Evolutionary conservation across 2,888 invertebrate genomes (phyloP), one percentile per base, ranked within the genome.

Genomic region (Drosophila koepferae): DNA sequence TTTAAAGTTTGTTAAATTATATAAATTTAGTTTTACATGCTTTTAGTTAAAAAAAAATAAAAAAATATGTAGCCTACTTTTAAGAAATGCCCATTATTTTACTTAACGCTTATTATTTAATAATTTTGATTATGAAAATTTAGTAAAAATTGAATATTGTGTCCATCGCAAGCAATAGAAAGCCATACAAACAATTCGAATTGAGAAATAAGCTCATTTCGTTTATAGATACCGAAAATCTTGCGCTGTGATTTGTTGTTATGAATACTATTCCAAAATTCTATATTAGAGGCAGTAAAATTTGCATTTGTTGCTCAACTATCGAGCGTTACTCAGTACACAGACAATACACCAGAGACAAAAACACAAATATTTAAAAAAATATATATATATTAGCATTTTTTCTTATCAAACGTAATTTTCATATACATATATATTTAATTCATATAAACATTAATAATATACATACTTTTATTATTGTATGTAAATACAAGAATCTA

Each of bases 401-500:
- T 59, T 60, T 67, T 56, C 48, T 66, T 56, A 51, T 75, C 73
- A 63, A 49, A 79, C 63, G 44, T 74, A 60, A 62, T 69, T 59
- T 51, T 66, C 56, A 67, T 77, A 54, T 54, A 67, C 64, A 76
- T 59, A 56, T 34, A 44, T 58, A 34, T 58, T 58, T 58, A 44
- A 44, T 36, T 34, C 58, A 58, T 63, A 46, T 62, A 59, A 49
- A 74, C 73, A 79, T 76, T 67, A 63, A 84, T 65, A 54, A 49
- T 60, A 63, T 68, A 72, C 51, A 69, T 64, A 65, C 64, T 69
- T 65, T 59, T 66, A 68, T 63, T 88, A 77, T 86, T 91, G 89
- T 91, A 86, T 89, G 88, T 88, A 82, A 82, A 90, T 74, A 79
- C 80, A 90, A 86, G 84, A 91, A 91, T 93, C 93, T 93, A 93